Evolutionary conservation across 2,113 vertebrate species (phyloP).

Genomic region (Hucho hucho): DNA sequence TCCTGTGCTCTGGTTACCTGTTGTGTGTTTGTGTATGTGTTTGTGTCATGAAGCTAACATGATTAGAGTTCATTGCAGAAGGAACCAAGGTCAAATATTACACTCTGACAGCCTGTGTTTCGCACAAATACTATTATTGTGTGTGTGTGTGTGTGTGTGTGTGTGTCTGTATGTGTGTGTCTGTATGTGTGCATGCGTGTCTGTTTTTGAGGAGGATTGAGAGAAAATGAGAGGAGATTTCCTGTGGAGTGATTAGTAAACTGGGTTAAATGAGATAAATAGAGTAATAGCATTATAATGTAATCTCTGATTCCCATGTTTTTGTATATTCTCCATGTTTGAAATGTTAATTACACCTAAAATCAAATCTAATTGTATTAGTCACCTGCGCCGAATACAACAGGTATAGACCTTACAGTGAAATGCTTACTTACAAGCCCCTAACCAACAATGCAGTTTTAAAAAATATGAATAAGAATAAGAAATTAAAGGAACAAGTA

Average conservation of each 20-base stretch:
- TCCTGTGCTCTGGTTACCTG: not conserved
- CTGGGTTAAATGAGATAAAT: slow-evolving; percentile 37
- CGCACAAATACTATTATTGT: too few relatives aligned
- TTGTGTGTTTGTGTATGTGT: slow-evolving; percentile 25
- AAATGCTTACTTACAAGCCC: too few relatives aligned
- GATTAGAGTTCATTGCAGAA: too few relatives aligned
- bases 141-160: not conserved
- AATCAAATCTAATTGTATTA: too few relatives aligned
- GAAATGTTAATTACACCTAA: slow-evolving; percentile 57
- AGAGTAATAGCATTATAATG: not conserved
- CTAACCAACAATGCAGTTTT: too few relatives aligned
- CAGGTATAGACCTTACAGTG: too few relatives aligned
- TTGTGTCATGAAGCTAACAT: not conserved
- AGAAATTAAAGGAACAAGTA: too few relatives aligned
- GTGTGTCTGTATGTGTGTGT: slow-evolving; percentile 8
- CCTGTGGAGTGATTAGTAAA: slow-evolving; percentile 23
- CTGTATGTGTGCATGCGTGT: not conserved
- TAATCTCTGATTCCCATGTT: not conserved
- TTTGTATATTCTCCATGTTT: slow-evolving; percentile 35
- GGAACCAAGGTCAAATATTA: too few relatives aligned
- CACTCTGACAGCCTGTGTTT: too few relatives aligned
- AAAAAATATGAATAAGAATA: too few relatives aligned
- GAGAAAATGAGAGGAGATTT: slow-evolving; percentile 42
- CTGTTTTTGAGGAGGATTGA: slow-evolving; percentile 32
- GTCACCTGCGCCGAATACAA: too few relatives aligned